phyloP scores from a whole-genome alignment of 2,797 vertebrate species.

The Xenentodon cancila region DNA sequence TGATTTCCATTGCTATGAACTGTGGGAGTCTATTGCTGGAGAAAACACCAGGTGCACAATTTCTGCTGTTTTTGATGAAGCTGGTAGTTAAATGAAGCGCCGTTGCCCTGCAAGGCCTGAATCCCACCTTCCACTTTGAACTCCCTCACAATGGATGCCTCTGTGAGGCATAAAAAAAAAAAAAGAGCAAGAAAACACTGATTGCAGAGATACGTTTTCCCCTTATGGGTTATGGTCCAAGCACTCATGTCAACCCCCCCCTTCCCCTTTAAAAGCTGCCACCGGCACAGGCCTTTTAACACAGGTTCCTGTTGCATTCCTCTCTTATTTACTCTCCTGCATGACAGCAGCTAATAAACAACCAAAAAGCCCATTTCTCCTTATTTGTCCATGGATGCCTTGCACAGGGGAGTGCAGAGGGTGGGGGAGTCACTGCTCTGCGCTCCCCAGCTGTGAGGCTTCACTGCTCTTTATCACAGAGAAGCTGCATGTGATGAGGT shows the following conservation, averaged over 20 bases:
- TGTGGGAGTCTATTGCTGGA: conserved; percentile 43
- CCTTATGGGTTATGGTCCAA: conserved; percentile 28
- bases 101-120: neutral
- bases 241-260: conserved; percentile 55
- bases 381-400: conserved; percentile 36
- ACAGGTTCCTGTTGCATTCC: conserved; percentile 47
- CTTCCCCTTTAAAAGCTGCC: conserved; percentile 47
- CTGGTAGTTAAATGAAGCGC: conserved; percentile 45
- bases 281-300: conserved; percentile 11
- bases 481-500: conserved; percentile 22
- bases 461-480: conserved; percentile 9
- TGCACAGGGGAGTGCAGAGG: conserved; percentile 16
- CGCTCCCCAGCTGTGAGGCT: conserved; percentile 38
- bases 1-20: conserved; percentile 63
- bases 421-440: conserved; percentile 35
- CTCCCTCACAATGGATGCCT: conserved; percentile 17
- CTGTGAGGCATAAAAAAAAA: conserved; percentile 34
- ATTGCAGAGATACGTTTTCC: too few relatives aligned
- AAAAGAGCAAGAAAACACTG: neutral
- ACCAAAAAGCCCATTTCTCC: conserved; percentile 27
- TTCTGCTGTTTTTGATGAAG: conserved; percentile 55
- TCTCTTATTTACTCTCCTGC: conserved; percentile 68
- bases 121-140: conserved; percentile 37
- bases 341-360: conserved; percentile 66
- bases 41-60: conserved; percentile 65